Base-by-base conservation (phyloP, 2,888 invertebrate genomes). In the Drosophila villosipedis region DNA sequence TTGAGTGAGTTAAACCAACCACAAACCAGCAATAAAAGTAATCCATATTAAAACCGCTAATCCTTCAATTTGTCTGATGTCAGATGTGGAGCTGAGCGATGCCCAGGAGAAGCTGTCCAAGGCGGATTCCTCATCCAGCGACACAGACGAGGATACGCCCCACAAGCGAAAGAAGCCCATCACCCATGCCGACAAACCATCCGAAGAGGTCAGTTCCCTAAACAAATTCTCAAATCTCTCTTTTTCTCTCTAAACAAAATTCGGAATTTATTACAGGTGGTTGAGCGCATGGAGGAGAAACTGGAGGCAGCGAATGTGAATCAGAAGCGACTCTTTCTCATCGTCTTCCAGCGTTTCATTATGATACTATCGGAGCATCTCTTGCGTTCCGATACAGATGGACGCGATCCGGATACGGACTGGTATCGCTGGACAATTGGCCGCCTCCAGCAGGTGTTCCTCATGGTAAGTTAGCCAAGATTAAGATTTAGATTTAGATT, bases 371-470 rank as follows among this genome's bases (percentile, higher is more conserved):
- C 98, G 0, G 99, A 99, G 93, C 99, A 99, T 94, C 95, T 99
- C 88, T 97, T 98, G 63, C 95, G 97, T 70, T 97, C 97, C 92
- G 99, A 99, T 94, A 97, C 98, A 1, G 98, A 99, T 94, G 98
- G 97, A 19, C 95, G 96, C 76, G 98, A 98, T 94, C 97, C 97
- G 91, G 97, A 97, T 94, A 99, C 98, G 4, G 96, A 97, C 92
- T 99, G 99, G 98, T 99, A 98, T 94, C 96, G 96, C 89, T 98
- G 98, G 97, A 98, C 99, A 7, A 96, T 98, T 82, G 99, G 99
- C 65, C 94, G 99, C 75, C 94, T 99, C 75, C 97, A 98, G 79
- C 98, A 99, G 94, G 97, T 99, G 35, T 99, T 99, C 94, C 95
- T 99, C 64, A 95, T 96, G 94, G 99, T 99, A 93, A 95, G 95